These are phyloP conservation scores for Menidia beryllina DNA, from an alignment of 2,113 vertebrate genomes.

Conservation along the genomic window DNA sequence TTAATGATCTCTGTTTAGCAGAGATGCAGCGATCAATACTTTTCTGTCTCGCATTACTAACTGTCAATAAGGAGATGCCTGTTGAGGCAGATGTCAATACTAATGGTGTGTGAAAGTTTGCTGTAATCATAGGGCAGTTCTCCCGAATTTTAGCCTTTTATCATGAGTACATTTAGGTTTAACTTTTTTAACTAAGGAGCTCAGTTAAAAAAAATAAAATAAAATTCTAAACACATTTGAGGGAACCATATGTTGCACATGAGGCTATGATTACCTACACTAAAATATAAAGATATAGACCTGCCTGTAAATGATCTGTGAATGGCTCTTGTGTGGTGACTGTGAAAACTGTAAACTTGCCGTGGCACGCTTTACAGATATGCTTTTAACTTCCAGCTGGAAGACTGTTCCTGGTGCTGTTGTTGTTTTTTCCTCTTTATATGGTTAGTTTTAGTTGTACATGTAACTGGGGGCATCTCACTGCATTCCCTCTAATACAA, in stretches of 20 bases:
- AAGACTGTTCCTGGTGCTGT: neutral
- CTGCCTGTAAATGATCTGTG: neutral
- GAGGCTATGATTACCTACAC: neutral
- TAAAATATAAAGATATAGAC: neutral
- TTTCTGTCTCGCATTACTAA: constrained; percentile 68
- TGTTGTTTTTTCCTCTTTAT: neutral
- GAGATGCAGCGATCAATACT: constrained; percentile 71
- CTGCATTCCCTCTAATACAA: neutral
- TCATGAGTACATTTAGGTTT: neutral
- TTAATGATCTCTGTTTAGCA: constrained; percentile 63
- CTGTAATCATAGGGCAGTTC: constrained; percentile 5
- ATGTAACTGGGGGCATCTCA: neutral
- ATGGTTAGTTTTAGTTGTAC: neutral
- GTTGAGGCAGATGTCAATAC: constrained; percentile 61
- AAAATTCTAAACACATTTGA: neutral
- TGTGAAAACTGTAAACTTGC: neutral
- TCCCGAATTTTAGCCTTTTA: constrained; percentile 10
- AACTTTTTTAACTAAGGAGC: neutral
- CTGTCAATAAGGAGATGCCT: constrained; percentile 67
- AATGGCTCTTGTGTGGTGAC: neutral
- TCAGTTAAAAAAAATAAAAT: neutral
- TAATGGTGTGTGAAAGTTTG: constrained; percentile 28
- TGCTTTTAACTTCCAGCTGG: neutral
- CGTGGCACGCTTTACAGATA: neutral
- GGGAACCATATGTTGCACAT: neutral